phyloP scores from a whole-genome alignment of 2,797 vertebrate genomes.

The Morus bassanus region DNA sequence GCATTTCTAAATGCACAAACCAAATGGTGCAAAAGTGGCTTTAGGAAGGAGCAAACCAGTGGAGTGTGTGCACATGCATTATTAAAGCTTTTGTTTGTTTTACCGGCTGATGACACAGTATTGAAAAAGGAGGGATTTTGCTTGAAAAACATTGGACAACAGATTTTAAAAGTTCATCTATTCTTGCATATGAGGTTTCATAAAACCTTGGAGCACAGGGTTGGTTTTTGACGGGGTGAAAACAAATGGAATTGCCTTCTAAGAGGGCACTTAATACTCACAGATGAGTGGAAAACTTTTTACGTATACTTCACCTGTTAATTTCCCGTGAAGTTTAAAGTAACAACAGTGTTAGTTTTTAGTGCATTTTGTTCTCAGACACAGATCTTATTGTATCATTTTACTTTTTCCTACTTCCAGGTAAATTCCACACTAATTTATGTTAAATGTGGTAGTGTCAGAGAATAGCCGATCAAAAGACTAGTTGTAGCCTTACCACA shows the following conservation, averaged over 20 bases:
- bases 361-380: background rate
- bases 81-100: background rate
- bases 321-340: background rate
- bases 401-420: background rate
- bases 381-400: background rate
- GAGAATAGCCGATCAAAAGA: background rate
- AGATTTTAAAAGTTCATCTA: background rate
- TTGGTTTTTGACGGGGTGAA: background rate
- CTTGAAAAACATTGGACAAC: background rate
- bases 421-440: background rate
- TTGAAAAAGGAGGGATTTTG: background rate
- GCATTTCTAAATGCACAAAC: background rate
- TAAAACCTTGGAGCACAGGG: background rate
- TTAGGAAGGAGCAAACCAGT: background rate
- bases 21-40: background rate
- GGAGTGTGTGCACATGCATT: background rate
- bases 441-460: background rate
- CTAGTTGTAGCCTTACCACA: background rate
- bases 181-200: background rate
- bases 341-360: background rate
- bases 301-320: background rate
- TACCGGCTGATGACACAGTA: background rate
- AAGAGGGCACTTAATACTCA: background rate
- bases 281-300: background rate
- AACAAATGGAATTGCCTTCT: background rate